Base-by-base conservation (phyloP, 2,113 vertebrate species). In the Leptosomus discolor region DNA sequence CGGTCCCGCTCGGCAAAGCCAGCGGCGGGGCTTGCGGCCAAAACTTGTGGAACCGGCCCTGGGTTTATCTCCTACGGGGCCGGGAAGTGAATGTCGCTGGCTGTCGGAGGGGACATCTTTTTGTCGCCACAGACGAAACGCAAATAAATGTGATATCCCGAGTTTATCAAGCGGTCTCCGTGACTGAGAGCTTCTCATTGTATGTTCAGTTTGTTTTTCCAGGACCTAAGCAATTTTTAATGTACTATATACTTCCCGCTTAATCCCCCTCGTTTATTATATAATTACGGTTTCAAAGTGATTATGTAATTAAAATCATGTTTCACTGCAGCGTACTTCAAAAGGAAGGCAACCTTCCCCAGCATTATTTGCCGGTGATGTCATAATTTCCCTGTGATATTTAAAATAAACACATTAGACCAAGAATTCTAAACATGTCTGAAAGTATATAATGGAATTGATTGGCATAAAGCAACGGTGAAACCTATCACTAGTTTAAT, bases 391-490 rank as follows among this genome's bases (percentile, higher is more conserved):
- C 98, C 97, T 98, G 97, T 98, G 99, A 99, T 99, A 99, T 99
- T 99, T 99, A 98, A 99, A 99, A 99, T 98, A 99, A 99, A 99
- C 99, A 99, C 99, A 99, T 99, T 99, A 99, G 98, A 95, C 95
- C 95, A 98, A 98, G 98, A 99, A 99, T 99, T 98, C 98, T 98
- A 99, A 99, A 99, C 98, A 98, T 98, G 98, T 99, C 99, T 99
- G 91, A 91, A 91, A 97, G 98, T 97, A 98, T 99, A 98, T 98
- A 97, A 98, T 96, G 90, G 92, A 98, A 97, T 98, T 99, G 99
- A 99, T 98, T 99, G 99, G 99, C 98, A 97, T 98, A 97, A 98
- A 98, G 98, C 97, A 98, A 98, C 95, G 98, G 98, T 97, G 98
- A 98, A 98, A 98, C 97, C 97, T 98, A 98, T 98, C 98, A 98